These are phyloP conservation scores for Neolamprologus sp. DNA, from an alignment of 2,113 vertebrate species.

Conservation along the genomic window DNA sequence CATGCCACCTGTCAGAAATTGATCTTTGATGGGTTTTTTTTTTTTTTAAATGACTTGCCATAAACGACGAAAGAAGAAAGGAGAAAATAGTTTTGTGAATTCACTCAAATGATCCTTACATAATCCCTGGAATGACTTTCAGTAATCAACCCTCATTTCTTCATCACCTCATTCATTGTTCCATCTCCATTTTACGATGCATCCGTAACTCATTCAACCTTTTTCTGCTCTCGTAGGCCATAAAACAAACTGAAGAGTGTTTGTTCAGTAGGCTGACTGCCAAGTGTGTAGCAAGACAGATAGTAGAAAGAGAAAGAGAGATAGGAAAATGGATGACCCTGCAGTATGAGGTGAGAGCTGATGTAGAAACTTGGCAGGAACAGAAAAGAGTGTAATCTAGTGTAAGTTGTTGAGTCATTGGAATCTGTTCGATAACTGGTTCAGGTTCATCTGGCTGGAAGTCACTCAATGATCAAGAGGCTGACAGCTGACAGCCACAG, in stretches of 20 bases:
- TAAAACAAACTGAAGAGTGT: neutral
- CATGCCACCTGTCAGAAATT: neutral
- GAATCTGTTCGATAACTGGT: neutral
- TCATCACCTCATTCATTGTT: neutral
- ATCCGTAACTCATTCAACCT: neutral
- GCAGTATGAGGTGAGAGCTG: neutral
- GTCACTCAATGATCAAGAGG: neutral
- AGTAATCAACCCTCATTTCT: neutral
- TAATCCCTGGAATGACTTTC: neutral
- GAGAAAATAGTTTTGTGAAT: neutral
- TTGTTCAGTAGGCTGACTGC: neutral
- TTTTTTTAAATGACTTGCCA: neutral
- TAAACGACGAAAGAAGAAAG: fast-evolving
- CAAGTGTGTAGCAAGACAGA: neutral
- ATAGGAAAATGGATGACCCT: neutral
- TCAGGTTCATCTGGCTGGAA: neutral
- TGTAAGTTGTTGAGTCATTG: neutral
- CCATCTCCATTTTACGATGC: neutral
- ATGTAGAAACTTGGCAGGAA: neutral
- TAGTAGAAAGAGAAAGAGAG: neutral
- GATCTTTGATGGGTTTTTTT: fast-evolving
- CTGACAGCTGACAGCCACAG: neutral
- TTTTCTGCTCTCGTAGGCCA: neutral
- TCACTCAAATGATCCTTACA: neutral
- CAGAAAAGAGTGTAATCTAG: neutral